Evolutionary conservation across 2,797 vertebrate genomes (phyloP).

Genomic region (Gymnocypris eckloni): DNA sequence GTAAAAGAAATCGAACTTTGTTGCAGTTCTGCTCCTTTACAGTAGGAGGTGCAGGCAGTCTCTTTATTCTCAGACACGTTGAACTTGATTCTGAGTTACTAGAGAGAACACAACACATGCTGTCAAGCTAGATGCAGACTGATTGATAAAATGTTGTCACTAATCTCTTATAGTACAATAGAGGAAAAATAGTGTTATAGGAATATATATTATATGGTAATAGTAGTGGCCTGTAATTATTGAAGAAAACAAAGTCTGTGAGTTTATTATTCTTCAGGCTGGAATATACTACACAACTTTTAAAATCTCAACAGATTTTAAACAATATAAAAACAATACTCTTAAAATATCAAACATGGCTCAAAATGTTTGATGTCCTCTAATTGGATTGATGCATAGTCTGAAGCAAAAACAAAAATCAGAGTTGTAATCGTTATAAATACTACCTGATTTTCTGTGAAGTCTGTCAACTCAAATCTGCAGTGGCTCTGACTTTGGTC

Average conservation of each 20-base stretch:
- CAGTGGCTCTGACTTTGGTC: background rate
- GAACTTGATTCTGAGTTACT: background rate
- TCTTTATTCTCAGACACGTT: background rate
- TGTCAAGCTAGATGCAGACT: background rate
- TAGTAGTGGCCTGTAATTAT: background rate
- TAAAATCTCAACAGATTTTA: background rate
- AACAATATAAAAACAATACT: background rate
- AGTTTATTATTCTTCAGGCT: background rate
- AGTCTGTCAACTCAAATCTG: background rate
- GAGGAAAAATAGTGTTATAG: background rate
- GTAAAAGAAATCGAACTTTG: too few species aligned
- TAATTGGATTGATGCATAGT: background rate
- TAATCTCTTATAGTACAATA: background rate
- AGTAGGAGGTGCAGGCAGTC: background rate
- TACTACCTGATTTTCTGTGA: background rate
- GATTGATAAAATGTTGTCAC: background rate
- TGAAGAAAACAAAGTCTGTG: background rate
- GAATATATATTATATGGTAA: background rate
- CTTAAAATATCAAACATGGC: background rate
- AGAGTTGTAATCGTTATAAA: background rate
- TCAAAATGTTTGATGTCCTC: background rate
- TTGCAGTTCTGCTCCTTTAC: slow-evolving; percentile 1
- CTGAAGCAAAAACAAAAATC: background rate
- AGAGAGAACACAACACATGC: background rate
- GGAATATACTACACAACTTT: background rate